Percentiles rank a stretch among this genome's conserved stretches.
Evolutionary conservation across 1,140 invertebrate species (phyloP).

Genomic region (Cepaea nemoralis): DNA sequence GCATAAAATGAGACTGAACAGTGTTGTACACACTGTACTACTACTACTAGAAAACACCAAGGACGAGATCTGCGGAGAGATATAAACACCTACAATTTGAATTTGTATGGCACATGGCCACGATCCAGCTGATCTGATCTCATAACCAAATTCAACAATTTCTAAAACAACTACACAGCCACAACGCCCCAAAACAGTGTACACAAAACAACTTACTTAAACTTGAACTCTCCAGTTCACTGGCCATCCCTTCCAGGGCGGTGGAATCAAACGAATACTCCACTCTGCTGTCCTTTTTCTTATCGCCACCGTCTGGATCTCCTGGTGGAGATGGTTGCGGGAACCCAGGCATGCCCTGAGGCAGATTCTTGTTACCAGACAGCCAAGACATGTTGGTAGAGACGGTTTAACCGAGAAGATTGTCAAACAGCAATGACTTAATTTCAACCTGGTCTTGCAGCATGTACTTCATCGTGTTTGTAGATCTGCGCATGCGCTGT

Average conservation of each 20-base stretch:
- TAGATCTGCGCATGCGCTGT: constrained; percentile 34
- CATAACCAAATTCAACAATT: too few species aligned
- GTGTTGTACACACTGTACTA: too few species aligned
- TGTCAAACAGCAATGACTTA: constrained; percentile 2
- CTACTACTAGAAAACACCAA: too few species aligned
- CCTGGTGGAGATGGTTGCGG: constrained; percentile 51
- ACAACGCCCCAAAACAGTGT: too few species aligned
- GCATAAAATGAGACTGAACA: too few species aligned
- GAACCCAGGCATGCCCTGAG: constrained; percentile 43
- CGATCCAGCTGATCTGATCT: too few species aligned
- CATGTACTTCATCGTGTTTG: constrained; percentile 30
- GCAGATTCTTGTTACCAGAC: constrained; percentile 66
- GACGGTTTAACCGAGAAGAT: too few species aligned
- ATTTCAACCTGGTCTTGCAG: constrained; percentile 25
- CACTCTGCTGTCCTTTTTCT: constrained; percentile 56
- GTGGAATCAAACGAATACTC: constrained; percentile 88
- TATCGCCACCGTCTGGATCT: constrained; percentile 44
- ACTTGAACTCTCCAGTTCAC: constrained; percentile 95
- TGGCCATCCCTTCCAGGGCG: constrained; percentile 94
- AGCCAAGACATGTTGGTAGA: constrained; percentile 69
- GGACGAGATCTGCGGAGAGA: too few species aligned
- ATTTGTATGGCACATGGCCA: too few species aligned
- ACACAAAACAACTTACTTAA: too few species aligned
- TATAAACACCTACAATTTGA: too few species aligned
- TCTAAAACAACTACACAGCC: too few species aligned